These are phyloP conservation scores for Nyctalus aviator DNA, from an alignment of 2,797 vertebrate species.

Conservation along the genomic window DNA sequence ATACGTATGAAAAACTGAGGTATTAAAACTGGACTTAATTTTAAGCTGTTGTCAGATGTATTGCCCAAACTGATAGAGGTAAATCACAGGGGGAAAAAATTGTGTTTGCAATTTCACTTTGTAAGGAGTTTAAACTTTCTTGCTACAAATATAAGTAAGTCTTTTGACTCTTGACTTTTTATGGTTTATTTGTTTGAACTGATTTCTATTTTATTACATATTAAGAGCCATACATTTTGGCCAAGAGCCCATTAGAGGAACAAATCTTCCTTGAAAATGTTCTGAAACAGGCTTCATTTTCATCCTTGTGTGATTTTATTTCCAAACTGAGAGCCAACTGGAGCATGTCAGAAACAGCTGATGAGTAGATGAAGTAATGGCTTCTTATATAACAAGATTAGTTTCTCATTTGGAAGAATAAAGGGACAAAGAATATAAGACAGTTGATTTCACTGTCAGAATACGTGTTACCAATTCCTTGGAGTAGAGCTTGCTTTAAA, in stretches of 20 bases:
- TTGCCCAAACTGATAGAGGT: background rate
- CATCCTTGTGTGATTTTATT: constrained; percentile 75
- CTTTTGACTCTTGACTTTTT: constrained; percentile 69
- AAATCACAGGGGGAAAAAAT: constrained; percentile 18
- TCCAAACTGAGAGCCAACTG: constrained; percentile 74
- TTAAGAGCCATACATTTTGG: constrained; percentile 75
- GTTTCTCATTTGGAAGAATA: constrained; percentile 73
- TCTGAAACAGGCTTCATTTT: constrained; percentile 72
- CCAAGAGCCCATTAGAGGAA: constrained; percentile 66
- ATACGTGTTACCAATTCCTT: constrained; percentile 49
- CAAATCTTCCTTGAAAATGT: constrained; percentile 80
- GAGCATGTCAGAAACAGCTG: constrained; percentile 78
- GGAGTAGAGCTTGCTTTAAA: background rate
- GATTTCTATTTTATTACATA: constrained; percentile 78
- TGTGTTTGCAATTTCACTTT: constrained; percentile 32
- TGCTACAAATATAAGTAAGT: constrained; percentile 70
- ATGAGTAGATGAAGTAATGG: constrained; percentile 76
- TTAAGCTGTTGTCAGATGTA: constrained; percentile 45
- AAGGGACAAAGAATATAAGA: constrained; percentile 17
- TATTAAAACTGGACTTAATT: constrained; percentile 53
- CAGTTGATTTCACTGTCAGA: constrained; percentile 63
- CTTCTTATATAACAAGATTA: constrained; percentile 78
- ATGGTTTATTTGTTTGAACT: constrained; percentile 66
- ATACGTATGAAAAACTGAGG: background rate
- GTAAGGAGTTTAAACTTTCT: constrained; percentile 55